phyloP scores from a whole-genome alignment of 2,888 invertebrate species.

The Drosophila ustulata region DNA sequence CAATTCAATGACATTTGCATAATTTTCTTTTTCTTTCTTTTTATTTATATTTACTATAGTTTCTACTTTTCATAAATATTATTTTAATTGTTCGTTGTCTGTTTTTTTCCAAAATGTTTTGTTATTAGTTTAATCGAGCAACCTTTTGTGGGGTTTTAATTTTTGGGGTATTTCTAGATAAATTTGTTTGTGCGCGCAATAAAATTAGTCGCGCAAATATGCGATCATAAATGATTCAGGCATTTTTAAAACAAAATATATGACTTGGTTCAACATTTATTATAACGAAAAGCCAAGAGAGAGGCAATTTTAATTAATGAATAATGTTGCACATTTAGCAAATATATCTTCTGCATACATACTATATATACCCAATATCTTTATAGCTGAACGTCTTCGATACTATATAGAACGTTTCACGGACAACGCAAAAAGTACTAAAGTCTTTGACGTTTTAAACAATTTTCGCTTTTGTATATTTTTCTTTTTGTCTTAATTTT shows the following conservation, averaged over 20 bases:
- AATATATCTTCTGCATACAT: neutral
- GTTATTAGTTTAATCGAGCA: no score
- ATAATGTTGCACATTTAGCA: constrained; percentile 22
- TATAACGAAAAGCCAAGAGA: constrained; percentile 25
- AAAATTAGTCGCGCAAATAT: constrained; percentile 8
- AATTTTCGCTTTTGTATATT: constrained; percentile 57
- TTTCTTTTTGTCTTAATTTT: constrained; percentile 32
- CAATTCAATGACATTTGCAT: no score
- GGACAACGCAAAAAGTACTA: constrained; percentile 67
- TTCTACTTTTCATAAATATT: no score
- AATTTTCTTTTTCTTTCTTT: no score
- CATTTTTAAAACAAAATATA: constrained; percentile 20
- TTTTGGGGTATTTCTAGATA: neutral
- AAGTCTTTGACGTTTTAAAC: constrained; percentile 69
- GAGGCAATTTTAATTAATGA: constrained; percentile 41
- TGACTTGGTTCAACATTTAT: constrained; percentile 22
- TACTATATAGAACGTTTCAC: constrained; percentile 49
- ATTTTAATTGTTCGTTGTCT: no score
- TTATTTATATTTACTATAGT: no score
- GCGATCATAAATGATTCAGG: constrained; percentile 15
- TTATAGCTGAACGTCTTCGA: constrained; percentile 17
- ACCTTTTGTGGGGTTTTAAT: neutral
- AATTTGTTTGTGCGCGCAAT: constrained; percentile 5
- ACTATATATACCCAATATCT: constrained; percentile 8
- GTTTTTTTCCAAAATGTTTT: no score